These are phyloP conservation scores for Trinectes maculatus DNA, from an alignment of 2,113 vertebrate genomes.

Conservation along the genomic window DNA sequence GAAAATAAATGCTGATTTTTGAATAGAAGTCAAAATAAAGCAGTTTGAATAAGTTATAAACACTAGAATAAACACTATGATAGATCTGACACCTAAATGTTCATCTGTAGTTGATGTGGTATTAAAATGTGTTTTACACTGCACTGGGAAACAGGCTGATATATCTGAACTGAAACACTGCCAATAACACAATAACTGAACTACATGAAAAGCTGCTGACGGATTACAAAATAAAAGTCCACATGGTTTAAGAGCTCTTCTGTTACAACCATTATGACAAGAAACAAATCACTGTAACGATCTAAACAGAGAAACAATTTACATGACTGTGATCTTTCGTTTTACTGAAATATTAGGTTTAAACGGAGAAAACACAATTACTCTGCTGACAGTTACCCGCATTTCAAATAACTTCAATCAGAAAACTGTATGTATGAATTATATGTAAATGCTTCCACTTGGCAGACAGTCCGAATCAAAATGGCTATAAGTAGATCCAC, in stretches of 20 bases:
- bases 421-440: no score
- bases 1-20: no score
- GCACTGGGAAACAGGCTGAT: background rate
- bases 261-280: background rate
- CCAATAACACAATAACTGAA: background rate
- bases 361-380: background rate
- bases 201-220: background rate
- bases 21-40: no score
- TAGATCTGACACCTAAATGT: no score
- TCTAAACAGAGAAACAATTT: background rate
- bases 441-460: background rate
- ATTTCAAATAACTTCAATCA: no score
- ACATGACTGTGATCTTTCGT: background rate
- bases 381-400: background rate
- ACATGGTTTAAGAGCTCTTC: background rate
- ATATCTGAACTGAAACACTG: background rate
- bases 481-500: background rate
- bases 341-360: conserved; percentile 7
- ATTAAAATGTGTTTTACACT: no score
- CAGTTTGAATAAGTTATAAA: no score
- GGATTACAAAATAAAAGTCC: background rate
- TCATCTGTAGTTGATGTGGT: no score
- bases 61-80: no score
- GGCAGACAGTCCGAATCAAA: background rate
- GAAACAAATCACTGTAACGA: background rate